These are phyloP conservation scores for Lithobates pipiens DNA, from an alignment of 2,797 vertebrate genomes.

Conservation along the genomic window DNA sequence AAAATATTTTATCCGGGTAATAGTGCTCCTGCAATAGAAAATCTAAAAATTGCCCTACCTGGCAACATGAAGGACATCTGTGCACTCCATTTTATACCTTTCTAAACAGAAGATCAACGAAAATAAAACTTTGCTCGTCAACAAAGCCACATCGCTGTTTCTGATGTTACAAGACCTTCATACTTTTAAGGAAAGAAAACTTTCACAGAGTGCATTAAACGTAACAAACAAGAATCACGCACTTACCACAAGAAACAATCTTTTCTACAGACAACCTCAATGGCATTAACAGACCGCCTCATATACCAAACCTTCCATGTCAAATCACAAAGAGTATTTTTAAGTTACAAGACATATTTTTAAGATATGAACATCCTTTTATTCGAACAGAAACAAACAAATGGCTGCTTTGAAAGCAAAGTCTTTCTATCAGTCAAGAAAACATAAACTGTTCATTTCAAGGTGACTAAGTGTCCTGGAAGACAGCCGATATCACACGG, in stretches of 20 bases:
- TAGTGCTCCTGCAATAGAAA: not conserved
- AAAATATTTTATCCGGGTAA: no score
- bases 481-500: slow-evolving; percentile 32
- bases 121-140: not conserved
- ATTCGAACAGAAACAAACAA: slow-evolving; percentile 48
- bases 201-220: slow-evolving; percentile 29
- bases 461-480: slow-evolving; percentile 56
- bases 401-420: slow-evolving; percentile 50
- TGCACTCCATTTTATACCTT: not conserved
- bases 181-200: not conserved
- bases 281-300: slow-evolving; percentile 41
- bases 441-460: slow-evolving; percentile 58
- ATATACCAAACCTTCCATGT: slow-evolving; percentile 34
- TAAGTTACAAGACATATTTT: slow-evolving; percentile 48
- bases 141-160: slow-evolving; percentile 1
- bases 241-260: slow-evolving; percentile 26
- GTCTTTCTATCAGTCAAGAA: slow-evolving; percentile 49
- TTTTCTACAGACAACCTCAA: slow-evolving; percentile 45
- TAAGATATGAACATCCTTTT: slow-evolving; percentile 50
- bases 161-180: slow-evolving; percentile 11
- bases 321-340: slow-evolving; percentile 41
- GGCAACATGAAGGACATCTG: not conserved
- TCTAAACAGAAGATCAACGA: not conserved
- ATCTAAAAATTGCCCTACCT: not conserved
- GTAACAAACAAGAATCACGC: slow-evolving; percentile 26